Base-by-base conservation (phyloP, 2,888 invertebrate species). In the Orthosia gracilis region DNA sequence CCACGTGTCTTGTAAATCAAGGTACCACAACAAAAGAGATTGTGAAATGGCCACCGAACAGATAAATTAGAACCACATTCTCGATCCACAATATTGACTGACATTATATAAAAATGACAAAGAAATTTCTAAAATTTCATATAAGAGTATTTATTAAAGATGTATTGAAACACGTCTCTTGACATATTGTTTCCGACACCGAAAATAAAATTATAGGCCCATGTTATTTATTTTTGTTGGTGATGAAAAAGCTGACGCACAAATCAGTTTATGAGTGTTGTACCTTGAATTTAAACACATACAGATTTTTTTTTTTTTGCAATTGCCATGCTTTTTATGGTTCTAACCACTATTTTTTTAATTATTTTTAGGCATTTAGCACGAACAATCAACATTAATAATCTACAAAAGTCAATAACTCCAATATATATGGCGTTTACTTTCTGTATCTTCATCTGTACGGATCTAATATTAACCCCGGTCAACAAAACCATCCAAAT, bases 401-500 rank as follows among this genome's bases (percentile, higher is more conserved):
- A 31, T 31, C n/a, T 26, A 31, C 26, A 40, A 55, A 40, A 73
- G 18, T 47, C 23, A 80, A 62, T 81, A 68, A 63, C 47, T 45
- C 31, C 31, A 66, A 40, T 26, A 55, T 62, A 40, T 26, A 55
- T 62, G 18, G 40, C 26, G 17, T 62, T 31, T 55, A 73, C 47
- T 62, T 58, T 67, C 71, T 69, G 13, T 61, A 45, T 55, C 45
- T 66, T 61, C 55, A 50, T 64, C 47, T 26, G 47, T 21, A 58
- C 40, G n/a, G 7, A 54, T 57, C 57, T 55, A 55, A 73, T 82
- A 78, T 57, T 59, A 82, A 57, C 69, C 55, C 12, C 26, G 3
- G 72, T 49, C 54, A 63, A 67, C 78, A 74, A 67, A 82, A 68
- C 71, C 40, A 70, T 31, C 47, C 58, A 61, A 69, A 82, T 72